Percentiles rank a stretch among this genome's conserved stretches.
Evolutionary conservation across 2,113 vertebrate genomes (phyloP).

Genomic region (Psophia crepitans): DNA sequence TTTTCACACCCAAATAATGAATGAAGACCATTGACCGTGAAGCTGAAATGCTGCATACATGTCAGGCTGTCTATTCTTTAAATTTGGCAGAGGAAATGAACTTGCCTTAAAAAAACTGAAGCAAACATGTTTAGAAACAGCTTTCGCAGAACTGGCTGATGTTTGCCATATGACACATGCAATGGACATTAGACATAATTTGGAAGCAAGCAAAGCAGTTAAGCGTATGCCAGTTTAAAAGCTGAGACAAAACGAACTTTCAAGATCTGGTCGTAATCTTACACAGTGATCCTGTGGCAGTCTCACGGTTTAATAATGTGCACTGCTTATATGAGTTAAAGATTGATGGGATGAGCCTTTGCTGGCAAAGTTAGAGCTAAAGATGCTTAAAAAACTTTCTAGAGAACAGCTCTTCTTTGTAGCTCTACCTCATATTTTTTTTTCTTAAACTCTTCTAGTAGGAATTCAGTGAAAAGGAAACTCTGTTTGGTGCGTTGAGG

Average conservation of each 20-base stretch:
- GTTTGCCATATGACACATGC: constrained; percentile 43
- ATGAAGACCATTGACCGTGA: constrained; percentile 21
- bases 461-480: not conserved
- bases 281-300: not conserved
- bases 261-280: not conserved
- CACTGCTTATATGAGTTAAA: not conserved
- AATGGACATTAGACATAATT: constrained; percentile 2
- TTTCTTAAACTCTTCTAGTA: not conserved
- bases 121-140: constrained; percentile 7
- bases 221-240: not conserved
- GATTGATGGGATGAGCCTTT: not conserved
- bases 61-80: constrained; percentile 42
- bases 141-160: constrained; percentile 14
- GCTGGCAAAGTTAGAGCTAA: not conserved
- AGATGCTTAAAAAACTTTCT: not conserved
- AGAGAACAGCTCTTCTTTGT: not conserved
- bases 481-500: not conserved
- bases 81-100: constrained; percentile 17
- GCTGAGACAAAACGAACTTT: not conserved
- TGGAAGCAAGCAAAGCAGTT: constrained; percentile 8
- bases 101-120: not conserved
- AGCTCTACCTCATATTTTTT: not conserved
- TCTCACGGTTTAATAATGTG: not conserved
- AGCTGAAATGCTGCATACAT: constrained; percentile 30
- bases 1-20: constrained; percentile 40